Evolutionary conservation across 2,888 invertebrate genomes (phyloP).

Genomic region (Brenthis ino): DNA sequence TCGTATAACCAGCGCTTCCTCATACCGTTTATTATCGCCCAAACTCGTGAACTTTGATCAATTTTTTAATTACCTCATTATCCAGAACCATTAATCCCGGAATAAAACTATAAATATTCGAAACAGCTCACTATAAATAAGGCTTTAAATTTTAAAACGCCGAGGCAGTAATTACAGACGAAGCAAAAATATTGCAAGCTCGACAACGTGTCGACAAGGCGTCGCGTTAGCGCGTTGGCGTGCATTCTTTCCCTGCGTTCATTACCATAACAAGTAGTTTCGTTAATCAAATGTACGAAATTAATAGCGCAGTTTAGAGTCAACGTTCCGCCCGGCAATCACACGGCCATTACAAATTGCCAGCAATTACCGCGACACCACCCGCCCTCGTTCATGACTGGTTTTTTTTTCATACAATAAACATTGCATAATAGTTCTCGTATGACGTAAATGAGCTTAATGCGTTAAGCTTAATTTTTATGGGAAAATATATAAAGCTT

Average conservation of each 20-base stretch:
- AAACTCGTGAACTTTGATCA: conserved; percentile 19
- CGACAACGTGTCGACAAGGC: conserved; percentile 77
- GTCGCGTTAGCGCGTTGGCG: conserved; percentile 74
- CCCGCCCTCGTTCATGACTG: conserved; percentile 57
- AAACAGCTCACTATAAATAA: conserved; percentile 50
- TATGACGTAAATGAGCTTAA: conserved; percentile 41
- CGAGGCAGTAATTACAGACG: conserved; percentile 65
- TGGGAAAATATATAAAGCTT: conserved; percentile 11
- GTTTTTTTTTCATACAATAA: conserved; percentile 51
- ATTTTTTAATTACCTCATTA: conserved; percentile 31
- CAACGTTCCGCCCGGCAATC: conserved; percentile 77
- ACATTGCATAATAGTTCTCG: conserved; percentile 50
- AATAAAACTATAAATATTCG: conserved; percentile 42
- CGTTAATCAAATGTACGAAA: conserved; percentile 83
- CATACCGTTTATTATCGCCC: conserved; percentile 2
- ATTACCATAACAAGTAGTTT: conserved; percentile 82
- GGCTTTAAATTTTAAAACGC: conserved; percentile 57
- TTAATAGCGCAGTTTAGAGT: conserved; percentile 80
- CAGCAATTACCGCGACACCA: conserved; percentile 72
- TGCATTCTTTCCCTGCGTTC: conserved; percentile 79
- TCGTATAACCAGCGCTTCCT: neutral
- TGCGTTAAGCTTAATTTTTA: conserved; percentile 35
- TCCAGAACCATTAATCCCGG: conserved; percentile 30
- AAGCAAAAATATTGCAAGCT: conserved; percentile 73
- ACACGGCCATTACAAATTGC: conserved; percentile 80